A percentile compares a stretch with the other conserved stretches of the same genome.
phyloP scores from a whole-genome alignment of 2,113 vertebrate genomes.

The Theristicus caerulescens region DNA sequence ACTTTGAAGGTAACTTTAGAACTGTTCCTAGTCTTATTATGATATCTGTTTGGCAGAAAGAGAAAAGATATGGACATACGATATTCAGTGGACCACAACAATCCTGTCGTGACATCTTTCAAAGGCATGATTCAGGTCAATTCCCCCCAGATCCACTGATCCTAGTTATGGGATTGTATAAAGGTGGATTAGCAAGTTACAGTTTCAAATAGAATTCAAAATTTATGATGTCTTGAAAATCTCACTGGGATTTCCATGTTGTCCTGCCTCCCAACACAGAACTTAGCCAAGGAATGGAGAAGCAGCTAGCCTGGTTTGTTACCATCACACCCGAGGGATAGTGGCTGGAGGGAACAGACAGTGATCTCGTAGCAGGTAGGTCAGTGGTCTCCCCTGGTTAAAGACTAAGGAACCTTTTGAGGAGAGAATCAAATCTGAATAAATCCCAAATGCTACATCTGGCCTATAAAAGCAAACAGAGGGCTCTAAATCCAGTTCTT shows the following conservation, averaged over 20 bases:
- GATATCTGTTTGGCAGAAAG: not conserved
- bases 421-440: not conserved
- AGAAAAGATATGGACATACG: not conserved
- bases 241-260: not conserved
- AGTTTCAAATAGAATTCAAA: not conserved
- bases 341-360: not conserved
- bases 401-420: not conserved
- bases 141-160: not conserved
- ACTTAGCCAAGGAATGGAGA: not conserved
- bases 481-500: not conserved
- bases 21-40: not conserved
- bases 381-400: not conserved
- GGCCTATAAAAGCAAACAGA: not conserved
- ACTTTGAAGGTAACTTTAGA: not conserved
- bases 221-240: not conserved
- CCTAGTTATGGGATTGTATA: not conserved
- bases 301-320: not conserved
- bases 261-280: not conserved
- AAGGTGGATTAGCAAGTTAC: not conserved
- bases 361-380: not conserved
- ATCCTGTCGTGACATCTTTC: not conserved
- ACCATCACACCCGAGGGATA: not conserved
- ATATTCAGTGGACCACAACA: not conserved
- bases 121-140: not conserved
- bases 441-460: not conserved